Base-by-base conservation (phyloP, 2,797 vertebrate genomes). In the Spinus pinus region DNA sequence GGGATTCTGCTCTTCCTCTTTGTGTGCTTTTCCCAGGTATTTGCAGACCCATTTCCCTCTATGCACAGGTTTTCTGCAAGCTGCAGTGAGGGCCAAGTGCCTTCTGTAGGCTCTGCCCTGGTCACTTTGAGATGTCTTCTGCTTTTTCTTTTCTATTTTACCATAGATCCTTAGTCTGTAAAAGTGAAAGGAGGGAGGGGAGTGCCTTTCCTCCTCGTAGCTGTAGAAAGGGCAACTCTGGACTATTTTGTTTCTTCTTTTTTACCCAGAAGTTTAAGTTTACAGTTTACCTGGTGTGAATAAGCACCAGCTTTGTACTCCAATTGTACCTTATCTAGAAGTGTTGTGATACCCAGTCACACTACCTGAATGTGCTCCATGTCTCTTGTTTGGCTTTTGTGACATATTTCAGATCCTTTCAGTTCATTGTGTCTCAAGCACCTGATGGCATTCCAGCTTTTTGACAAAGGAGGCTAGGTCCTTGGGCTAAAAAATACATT, bases 251-350 rank as follows among this genome's bases (percentile, higher is more conserved):
- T 81, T 94, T 85, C 58, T 80, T 85, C 23, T 54, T 62, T 91
- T 83, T 78, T 49, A 42, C 17, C 18, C 71, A 51, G 70, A 51
- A 61, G 14, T 33, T 44, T 39, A 44, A 46, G 24, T 92, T 93
- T 67, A n/a, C 47, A 12, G 56, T 80, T 87, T 85, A 51, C 54
- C n/a, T 82, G 11, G 11, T 71, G 47, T 75, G 69, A 73, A 64
- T 81, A 86, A 95, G 61, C 73, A 46, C 65, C 67, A n/a, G 44
- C 73, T 94, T 91, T 91, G 37, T 58, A 39, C 44, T 89, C n/a
- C 39, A 31, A 2, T 37, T 28, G 39, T 83, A 69, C 67, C 88
- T 94, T 88, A 81, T 44, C 78, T 67, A 33, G 39, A 91, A 75
- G 44, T 31, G 35, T 30, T 75, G 41, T 93, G 80, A 46, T 91